Percentiles rank a stretch among this genome's conserved stretches.
Conservation (phyloP, 1,140 invertebrate species). For the Linepithema humile region DNA sequence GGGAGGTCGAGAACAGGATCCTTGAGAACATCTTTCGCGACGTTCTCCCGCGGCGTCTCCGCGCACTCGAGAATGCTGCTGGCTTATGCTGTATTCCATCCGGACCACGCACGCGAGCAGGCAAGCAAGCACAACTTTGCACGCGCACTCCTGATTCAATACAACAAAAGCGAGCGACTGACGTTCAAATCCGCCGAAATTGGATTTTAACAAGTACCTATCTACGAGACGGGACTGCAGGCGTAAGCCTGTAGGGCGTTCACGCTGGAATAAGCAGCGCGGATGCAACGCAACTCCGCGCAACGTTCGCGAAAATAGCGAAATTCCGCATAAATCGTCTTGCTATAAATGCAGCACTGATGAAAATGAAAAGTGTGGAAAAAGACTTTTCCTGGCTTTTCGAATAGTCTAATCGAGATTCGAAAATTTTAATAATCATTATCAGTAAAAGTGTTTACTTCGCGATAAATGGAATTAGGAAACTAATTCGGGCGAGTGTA, state of each 20-base stretch:
- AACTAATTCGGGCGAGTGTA: too few species aligned
- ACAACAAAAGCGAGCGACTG: slow-evolving; percentile 44
- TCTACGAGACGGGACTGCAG: neutral
- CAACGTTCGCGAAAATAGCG: neutral
- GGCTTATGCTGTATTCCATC: slow-evolving; percentile 33
- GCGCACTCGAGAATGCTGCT: neutral
- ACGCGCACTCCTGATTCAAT: slow-evolving; percentile 22
- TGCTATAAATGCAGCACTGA: neutral
- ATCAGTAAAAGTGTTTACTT: too few species aligned
- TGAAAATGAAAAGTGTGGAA: neutral
- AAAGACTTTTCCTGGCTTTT: neutral
- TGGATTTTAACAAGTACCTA: slow-evolving; percentile 46
- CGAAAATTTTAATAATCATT: too few species aligned
- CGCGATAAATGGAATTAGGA: too few species aligned
- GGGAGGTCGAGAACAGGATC: slow-evolving; percentile 6
- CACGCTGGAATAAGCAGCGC: neutral
- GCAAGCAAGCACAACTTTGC: neutral
- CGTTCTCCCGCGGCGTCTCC: slow-evolving; percentile 6
- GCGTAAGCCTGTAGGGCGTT: neutral
- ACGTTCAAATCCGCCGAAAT: slow-evolving; percentile 49
- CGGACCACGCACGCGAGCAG: slow-evolving; percentile 13
- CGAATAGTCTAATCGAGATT: neutral
- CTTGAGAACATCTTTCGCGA: slow-evolving; percentile 39
- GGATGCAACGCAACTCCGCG: neutral
- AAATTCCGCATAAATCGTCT: neutral